Percentiles rank a stretch among this genome's conserved stretches.
Evolutionary conservation across 2,888 invertebrate genomes (phyloP).

Genomic region (Drosophila formosana): DNA sequence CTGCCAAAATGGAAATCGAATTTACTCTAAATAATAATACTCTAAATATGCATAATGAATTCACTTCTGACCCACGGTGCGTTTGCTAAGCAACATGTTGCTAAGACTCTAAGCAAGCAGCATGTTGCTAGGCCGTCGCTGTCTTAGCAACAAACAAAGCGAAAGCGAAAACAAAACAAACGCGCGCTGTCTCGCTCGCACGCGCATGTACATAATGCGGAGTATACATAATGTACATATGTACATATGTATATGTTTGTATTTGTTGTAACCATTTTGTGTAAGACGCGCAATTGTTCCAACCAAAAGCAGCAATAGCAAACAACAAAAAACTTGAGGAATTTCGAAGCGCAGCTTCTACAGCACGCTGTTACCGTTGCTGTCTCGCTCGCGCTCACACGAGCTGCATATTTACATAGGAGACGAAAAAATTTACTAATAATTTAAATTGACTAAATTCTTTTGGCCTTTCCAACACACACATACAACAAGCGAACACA

Average conservation of each 20-base stretch:
- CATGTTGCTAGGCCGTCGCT: slow-evolving; percentile 38
- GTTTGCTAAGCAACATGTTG: slow-evolving; percentile 22
- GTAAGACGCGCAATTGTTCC: too few species aligned
- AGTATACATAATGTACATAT: background rate
- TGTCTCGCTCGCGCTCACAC: too few species aligned
- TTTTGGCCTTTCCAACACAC: slow-evolving; percentile 17
- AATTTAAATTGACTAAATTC: slow-evolving; percentile 29
- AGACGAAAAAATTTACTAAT: background rate
- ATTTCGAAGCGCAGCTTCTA: too few species aligned
- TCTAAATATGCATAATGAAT: slow-evolving; percentile 38
- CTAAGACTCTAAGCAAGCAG: slow-evolving; percentile 16
- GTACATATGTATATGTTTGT: background rate
- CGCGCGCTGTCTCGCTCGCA: too few species aligned
- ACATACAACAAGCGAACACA: slow-evolving; percentile 13
- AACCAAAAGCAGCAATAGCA: too few species aligned
- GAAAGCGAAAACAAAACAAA: slow-evolving; percentile 7
- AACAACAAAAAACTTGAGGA: too few species aligned
- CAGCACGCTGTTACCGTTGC: too few species aligned
- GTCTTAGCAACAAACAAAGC: slow-evolving; percentile 5
- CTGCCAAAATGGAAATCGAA: background rate
- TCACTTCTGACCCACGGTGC: slow-evolving; percentile 42
- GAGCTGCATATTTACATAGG: too few species aligned
- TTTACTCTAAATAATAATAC: background rate
- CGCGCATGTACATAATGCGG: background rate
- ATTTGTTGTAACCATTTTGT: background rate